Conservation (phyloP, 2,113 vertebrate species). For the Rutilus rutilus region DNA sequence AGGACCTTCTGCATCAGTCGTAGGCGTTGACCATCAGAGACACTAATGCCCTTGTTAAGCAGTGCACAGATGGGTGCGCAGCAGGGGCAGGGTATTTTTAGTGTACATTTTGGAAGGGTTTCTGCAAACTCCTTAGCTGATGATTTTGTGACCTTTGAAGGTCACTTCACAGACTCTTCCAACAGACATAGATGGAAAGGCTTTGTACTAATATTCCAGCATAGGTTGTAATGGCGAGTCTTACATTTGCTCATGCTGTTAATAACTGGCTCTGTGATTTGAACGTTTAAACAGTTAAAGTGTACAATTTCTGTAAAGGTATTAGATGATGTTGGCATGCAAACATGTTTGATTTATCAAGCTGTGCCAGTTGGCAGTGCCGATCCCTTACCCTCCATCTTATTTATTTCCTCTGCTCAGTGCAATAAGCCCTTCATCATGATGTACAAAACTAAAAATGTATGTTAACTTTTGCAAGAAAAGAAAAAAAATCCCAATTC, state of each 20-base stretch:
- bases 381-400: background rate
- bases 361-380: background rate
- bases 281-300: background rate
- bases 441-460: slow-evolving; percentile 2
- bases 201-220: background rate
- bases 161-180: background rate
- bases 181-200: background rate
- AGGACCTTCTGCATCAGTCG: background rate
- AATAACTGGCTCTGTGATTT: background rate
- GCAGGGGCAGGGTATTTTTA: slow-evolving; percentile 40
- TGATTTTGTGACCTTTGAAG: background rate
- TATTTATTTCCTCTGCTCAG: background rate
- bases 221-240: background rate
- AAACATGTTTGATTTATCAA: background rate
- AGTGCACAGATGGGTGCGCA: slow-evolving; percentile 36
- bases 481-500: background rate
- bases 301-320: background rate
- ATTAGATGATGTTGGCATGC: background rate
- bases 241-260: background rate
- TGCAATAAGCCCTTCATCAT: background rate
- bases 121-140: background rate
- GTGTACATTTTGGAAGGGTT: slow-evolving; percentile 16
- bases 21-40: background rate
- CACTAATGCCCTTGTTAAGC: slow-evolving; percentile 19
- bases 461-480: background rate